These are phyloP conservation scores for Gnathonemus longibarbis DNA, from an alignment of 2,113 vertebrate species.

Conservation along the genomic window DNA sequence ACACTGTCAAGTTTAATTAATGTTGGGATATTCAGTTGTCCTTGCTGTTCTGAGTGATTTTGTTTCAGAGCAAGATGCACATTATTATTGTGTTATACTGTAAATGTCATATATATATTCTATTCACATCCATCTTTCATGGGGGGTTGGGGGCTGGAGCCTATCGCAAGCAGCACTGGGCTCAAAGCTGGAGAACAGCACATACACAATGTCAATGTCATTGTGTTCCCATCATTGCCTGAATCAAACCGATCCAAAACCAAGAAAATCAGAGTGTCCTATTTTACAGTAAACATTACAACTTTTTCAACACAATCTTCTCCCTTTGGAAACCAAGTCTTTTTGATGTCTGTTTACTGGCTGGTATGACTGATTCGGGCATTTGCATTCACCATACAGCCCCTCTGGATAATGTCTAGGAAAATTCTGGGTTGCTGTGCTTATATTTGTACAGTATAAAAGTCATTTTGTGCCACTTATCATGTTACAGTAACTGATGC, in stretches of 20 bases:
- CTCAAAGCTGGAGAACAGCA: background rate
- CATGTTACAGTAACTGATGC: background rate
- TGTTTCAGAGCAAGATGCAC: background rate
- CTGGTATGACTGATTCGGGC: background rate
- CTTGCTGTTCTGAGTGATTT: background rate
- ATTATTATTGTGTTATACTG: background rate
- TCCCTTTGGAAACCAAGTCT: background rate
- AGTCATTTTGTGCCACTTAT: background rate
- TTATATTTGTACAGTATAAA: background rate
- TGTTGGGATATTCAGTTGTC: background rate
- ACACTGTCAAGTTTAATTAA: background rate
- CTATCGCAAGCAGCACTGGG: background rate
- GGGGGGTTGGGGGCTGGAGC: background rate
- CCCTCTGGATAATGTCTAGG: background rate
- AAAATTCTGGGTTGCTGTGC: background rate
- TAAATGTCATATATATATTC: background rate
- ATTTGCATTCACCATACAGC: background rate
- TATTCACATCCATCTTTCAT: background rate
- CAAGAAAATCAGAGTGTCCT: background rate
- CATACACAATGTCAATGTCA: background rate
- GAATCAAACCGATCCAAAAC: background rate
- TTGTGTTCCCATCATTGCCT: background rate
- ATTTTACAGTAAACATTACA: background rate
- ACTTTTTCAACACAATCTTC: background rate
- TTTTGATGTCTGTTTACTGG: background rate